These are phyloP conservation scores for Cyphomyrus discorhynchus DNA, from an alignment of 2,113 vertebrate genomes.

Conservation along the genomic window DNA sequence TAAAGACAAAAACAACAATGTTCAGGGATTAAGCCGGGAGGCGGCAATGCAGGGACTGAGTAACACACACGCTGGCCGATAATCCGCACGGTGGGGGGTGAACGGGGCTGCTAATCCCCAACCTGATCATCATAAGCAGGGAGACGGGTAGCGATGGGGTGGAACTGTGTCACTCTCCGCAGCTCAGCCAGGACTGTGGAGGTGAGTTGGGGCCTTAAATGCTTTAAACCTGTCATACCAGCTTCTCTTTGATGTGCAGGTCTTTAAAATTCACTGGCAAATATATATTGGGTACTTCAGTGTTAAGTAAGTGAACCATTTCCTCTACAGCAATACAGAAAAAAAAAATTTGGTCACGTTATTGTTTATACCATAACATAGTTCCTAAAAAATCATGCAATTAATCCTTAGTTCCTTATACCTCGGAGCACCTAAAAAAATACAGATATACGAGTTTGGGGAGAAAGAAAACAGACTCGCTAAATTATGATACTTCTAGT, in stretches of 20 bases:
- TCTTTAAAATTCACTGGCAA: background rate
- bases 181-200: background rate
- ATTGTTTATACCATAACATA: background rate
- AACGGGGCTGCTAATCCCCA: background rate
- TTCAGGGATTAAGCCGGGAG: background rate
- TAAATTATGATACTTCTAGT: background rate
- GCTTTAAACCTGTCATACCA: background rate
- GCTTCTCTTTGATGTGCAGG: background rate
- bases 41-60: background rate
- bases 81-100: background rate
- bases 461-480: background rate
- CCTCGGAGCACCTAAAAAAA: background rate
- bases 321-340: background rate
- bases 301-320: background rate
- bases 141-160: background rate
- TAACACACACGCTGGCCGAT: background rate
- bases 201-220: background rate
- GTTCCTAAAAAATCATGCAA: background rate
- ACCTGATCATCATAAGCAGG: background rate
- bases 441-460: background rate
- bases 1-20: background rate
- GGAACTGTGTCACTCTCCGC: background rate
- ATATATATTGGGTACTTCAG: background rate
- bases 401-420: background rate
- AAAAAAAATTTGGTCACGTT: background rate